Evolutionary conservation across 2,113 vertebrate species (phyloP).

Genomic region (Sturnira hondurensis): DNA sequence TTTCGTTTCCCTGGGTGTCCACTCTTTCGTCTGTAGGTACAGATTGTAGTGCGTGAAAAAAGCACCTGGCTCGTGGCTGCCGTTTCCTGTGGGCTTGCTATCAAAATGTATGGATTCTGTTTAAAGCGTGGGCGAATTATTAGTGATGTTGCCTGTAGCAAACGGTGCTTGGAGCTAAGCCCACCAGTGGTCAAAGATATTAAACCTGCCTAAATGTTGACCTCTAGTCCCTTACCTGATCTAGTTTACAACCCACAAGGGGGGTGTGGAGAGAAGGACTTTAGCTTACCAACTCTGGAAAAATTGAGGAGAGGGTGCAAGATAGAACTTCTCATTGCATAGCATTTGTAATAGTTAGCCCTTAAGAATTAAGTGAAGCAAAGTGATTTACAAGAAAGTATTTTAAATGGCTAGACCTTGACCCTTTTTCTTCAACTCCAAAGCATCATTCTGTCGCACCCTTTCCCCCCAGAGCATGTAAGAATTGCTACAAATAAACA

Average conservation of each 20-base stretch:
- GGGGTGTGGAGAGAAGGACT: not conserved
- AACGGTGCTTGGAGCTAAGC: not conserved
- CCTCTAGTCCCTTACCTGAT: not conserved
- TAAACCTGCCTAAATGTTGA: not conserved
- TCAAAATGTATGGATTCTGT: not conserved
- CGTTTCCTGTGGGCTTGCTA: not conserved
- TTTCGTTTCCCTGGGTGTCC: not conserved
- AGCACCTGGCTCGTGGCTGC: not conserved
- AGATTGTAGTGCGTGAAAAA: not conserved
- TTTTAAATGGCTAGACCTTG: not conserved
- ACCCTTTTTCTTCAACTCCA: not conserved
- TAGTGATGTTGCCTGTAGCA: not conserved
- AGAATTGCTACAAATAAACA: not conserved
- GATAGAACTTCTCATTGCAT: not conserved
- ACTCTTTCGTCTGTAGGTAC: not conserved
- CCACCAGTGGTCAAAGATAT: not conserved
- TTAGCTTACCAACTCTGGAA: not conserved
- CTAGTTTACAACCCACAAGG: not conserved
- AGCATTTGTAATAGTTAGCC: not conserved
- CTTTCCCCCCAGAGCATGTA: not conserved
- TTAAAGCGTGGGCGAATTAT: not conserved
- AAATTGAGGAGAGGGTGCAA: not conserved
- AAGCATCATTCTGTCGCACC: not conserved
- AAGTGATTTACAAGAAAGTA: not conserved
- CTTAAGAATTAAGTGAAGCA: not conserved